Evolutionary conservation across 2,113 vertebrate genomes (phyloP).

Genomic region (Mustelus asterias): DNA sequence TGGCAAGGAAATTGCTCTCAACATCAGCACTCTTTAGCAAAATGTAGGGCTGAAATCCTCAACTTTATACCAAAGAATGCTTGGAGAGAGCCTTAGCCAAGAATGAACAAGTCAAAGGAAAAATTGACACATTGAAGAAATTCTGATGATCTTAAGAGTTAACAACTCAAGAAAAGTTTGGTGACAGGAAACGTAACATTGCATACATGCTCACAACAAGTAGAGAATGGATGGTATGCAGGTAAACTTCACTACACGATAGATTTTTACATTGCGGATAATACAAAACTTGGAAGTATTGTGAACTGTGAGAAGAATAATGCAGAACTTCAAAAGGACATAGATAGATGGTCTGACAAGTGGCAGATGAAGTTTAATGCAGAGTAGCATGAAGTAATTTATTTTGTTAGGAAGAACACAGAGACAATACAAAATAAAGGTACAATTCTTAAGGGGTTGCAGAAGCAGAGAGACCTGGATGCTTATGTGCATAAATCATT

Average conservation of each 20-base stretch:
- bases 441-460: not conserved
- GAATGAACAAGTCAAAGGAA: constrained; percentile 97
- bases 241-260: not conserved
- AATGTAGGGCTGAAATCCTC: constrained; percentile 51
- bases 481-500: not conserved
- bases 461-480: not conserved
- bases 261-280: not conserved
- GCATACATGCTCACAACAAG: too few relatives aligned
- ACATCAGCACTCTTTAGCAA: not conserved
- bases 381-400: not conserved
- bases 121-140: constrained; percentile 91
- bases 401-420: not conserved
- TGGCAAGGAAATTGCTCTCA: too few relatives aligned
- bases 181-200: not conserved
- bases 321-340: not conserved
- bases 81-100: constrained; percentile 90
- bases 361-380: not conserved
- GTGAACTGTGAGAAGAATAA: not conserved
- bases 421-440: not conserved
- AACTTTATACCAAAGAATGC: constrained; percentile 96
- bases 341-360: not conserved
- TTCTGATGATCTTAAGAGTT: not conserved
- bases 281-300: not conserved
- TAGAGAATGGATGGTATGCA: not conserved
- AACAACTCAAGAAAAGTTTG: not conserved